These are phyloP conservation scores for Octonoba sinensis DNA, from an alignment of 2,888 invertebrate species.

Conservation along the genomic window DNA sequence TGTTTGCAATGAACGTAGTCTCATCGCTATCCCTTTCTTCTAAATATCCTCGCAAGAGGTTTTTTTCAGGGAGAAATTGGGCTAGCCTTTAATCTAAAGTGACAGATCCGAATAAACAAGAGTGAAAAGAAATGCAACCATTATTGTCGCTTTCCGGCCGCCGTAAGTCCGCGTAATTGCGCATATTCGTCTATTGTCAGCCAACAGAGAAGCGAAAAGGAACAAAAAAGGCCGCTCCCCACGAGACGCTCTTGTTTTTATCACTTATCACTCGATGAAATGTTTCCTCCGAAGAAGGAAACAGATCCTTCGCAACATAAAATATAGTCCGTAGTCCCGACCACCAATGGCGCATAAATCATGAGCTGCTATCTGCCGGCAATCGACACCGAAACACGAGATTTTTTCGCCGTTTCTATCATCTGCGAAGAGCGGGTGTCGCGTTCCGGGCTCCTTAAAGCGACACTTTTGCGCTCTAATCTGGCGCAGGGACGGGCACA, in stretches of 20 bases:
- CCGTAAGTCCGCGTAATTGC: too few relatives aligned
- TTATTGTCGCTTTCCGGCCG: too few relatives aligned
- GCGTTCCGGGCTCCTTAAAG: slow-evolving; percentile 34
- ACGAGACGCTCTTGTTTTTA: slow-evolving; percentile 25
- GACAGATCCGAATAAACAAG: too few relatives aligned
- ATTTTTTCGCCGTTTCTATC: slow-evolving; percentile 24
- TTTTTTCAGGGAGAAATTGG: too few relatives aligned
- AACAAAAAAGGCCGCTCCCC: background rate
- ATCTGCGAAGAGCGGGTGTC: slow-evolving; percentile 17
- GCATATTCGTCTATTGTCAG: too few relatives aligned
- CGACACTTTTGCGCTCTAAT: slow-evolving; percentile 41
- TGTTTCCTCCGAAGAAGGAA: slow-evolving; percentile 7
- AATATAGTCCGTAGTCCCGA: slow-evolving; percentile 46
- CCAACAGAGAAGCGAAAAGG: too few relatives aligned
- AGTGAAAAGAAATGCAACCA: too few relatives aligned
- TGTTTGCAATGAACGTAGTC: too few relatives aligned
- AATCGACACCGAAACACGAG: slow-evolving; percentile 58
- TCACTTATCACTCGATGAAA: slow-evolving; percentile 24
- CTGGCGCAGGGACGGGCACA: slow-evolving; percentile 27
- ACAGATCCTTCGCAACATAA: slow-evolving; percentile 27
- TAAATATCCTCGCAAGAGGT: too few relatives aligned
- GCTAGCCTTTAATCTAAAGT: too few relatives aligned
- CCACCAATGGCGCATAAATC: slow-evolving; percentile 58
- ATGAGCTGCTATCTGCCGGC: slow-evolving; percentile 44
- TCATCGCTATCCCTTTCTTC: too few relatives aligned